A percentile compares a stretch with the other conserved stretches of the same genome.
Conservation (phyloP, 2,113 vertebrate genomes). For the Notothenia rossii region DNA sequence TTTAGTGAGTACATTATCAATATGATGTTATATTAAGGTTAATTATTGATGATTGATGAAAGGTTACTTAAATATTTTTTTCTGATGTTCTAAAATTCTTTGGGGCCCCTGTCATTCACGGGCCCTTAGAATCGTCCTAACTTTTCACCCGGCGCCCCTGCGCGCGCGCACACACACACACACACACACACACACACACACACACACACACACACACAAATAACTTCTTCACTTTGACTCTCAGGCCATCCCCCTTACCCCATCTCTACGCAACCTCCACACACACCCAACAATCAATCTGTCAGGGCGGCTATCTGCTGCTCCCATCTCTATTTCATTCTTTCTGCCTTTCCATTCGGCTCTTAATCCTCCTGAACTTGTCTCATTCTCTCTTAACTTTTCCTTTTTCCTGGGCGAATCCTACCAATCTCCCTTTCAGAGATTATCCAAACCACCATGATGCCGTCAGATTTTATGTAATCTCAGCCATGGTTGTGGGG, state of each 20-base stretch:
- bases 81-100: no score
- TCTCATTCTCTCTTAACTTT: constrained; percentile 14
- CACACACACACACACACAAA: constrained; percentile 19
- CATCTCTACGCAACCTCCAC: constrained; percentile 1
- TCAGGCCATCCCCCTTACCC: neutral
- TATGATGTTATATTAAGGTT: no score
- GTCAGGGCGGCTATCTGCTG: neutral
- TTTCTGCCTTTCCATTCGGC: constrained; percentile 1
- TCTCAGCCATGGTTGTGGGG: constrained; percentile 39
- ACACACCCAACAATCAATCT: constrained; percentile 28
- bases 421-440: constrained; percentile 27
- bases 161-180: constrained; percentile 7
- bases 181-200: constrained; percentile 29
- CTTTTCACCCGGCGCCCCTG: no score
- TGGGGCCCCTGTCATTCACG: no score
- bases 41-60: no score
- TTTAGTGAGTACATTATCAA: no score
- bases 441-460: constrained; percentile 25
- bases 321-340: neutral
- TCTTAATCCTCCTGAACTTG: constrained; percentile 3
- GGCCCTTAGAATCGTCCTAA: no score
- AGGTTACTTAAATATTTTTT: no score
- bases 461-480: constrained; percentile 59
- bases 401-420: neutral
- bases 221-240: constrained; percentile 25